Percentiles rank a stretch among this genome's conserved stretches.
phyloP scores from a whole-genome alignment of 2,888 invertebrate species.

The Plagodis dolabraria region DNA sequence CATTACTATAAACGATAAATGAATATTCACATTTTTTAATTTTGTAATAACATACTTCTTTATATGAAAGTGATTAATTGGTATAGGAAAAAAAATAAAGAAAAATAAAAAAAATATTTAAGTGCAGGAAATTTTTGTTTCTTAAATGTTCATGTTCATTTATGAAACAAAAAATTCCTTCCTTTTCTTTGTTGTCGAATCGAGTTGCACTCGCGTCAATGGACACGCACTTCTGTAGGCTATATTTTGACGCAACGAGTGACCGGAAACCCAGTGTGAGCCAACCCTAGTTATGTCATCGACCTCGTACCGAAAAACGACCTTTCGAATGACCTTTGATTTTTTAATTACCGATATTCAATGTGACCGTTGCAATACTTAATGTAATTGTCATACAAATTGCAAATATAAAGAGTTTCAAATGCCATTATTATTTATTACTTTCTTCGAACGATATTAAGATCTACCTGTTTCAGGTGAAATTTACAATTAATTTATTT shows the following conservation, averaged over 20 bases:
- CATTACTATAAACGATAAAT: too few relatives aligned
- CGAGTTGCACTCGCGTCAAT: constrained; percentile 28
- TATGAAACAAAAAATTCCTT: too few relatives aligned
- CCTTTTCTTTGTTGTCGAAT: neutral
- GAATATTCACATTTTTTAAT: too few relatives aligned
- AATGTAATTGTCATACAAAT: neutral
- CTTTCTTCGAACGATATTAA: too few relatives aligned
- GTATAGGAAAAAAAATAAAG: too few relatives aligned
- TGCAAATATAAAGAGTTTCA: too few relatives aligned
- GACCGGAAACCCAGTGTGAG: constrained; percentile 65
- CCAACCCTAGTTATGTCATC: constrained; percentile 69
- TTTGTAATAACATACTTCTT: neutral
- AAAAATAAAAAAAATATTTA: too few relatives aligned
- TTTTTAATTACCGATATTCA: constrained; percentile 13
- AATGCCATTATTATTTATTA: too few relatives aligned
- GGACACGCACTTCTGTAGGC: constrained; percentile 44
- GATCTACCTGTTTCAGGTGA: too few relatives aligned
- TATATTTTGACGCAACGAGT: constrained; percentile 64
- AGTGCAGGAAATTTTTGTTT: too few relatives aligned
- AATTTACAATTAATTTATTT: too few relatives aligned
- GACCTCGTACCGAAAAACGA: constrained; percentile 52
- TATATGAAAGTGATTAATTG: neutral
- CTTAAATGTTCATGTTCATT: too few relatives aligned
- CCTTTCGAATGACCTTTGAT: constrained; percentile 36
- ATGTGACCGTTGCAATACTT: constrained; percentile 1